Percentiles rank a stretch among this genome's conserved stretches.
Evolutionary conservation across 2,797 vertebrate species (phyloP).

Genomic region (Sebastes minor): DNA sequence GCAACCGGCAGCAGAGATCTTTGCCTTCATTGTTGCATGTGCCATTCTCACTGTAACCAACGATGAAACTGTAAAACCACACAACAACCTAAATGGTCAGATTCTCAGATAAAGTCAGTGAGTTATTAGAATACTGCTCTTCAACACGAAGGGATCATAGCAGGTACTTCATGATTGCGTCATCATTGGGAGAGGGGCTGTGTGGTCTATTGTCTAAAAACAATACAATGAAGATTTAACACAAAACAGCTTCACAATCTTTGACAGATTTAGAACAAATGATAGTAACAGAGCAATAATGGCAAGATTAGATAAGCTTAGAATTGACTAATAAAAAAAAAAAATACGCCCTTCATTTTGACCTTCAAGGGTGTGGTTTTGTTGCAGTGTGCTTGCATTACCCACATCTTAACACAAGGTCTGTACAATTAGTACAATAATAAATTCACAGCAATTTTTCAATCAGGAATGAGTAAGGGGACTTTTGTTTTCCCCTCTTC

Average conservation of each 20-base stretch:
- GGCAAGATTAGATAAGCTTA: conserved; percentile 55
- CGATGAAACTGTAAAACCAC: neutral
- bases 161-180: neutral
- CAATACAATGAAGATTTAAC: conserved; percentile 15
- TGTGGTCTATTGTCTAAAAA: neutral
- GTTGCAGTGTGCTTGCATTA: conserved; percentile 44
- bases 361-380: conserved; percentile 35
- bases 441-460: conserved; percentile 84
- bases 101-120: neutral
- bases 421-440: conserved; percentile 63
- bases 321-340: conserved; percentile 14
- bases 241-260: conserved; percentile 72
- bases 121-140: neutral
- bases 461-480: conserved; percentile 67
- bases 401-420: conserved; percentile 45
- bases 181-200: neutral
- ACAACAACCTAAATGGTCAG: neutral
- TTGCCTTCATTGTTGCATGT: neutral
- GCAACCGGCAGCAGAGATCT: neutral
- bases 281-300: conserved; percentile 26
- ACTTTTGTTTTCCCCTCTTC: conserved; percentile 18
- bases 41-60: neutral
- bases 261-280: conserved; percentile 38
- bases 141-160: neutral
- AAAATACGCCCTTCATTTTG: conserved; percentile 33